Conservation (phyloP, 1,140 invertebrate genomes). For the Lordiphosa mommai region DNA sequence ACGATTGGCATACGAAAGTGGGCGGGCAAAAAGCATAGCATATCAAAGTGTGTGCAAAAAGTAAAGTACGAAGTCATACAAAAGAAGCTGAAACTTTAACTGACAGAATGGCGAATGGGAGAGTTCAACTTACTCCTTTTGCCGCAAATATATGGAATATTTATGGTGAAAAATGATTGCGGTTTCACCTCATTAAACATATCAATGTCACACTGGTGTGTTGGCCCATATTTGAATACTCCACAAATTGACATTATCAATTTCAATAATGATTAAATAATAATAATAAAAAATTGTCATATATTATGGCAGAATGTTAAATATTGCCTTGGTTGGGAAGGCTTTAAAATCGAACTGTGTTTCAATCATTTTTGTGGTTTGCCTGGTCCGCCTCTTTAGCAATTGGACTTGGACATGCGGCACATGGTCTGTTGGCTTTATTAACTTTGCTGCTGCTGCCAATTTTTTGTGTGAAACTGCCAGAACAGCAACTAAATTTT, state of each 20-base stretch:
- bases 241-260: slow-evolving; percentile 45
- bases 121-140: background rate
- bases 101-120: background rate
- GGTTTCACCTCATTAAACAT: slow-evolving; percentile 38
- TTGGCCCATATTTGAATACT: slow-evolving; percentile 36
- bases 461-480: slow-evolving; percentile 24
- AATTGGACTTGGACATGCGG: slow-evolving; percentile 22
- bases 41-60: slow-evolving; percentile 29
- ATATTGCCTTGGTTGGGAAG: background rate
- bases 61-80: background rate
- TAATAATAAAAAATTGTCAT: slow-evolving; percentile 10
- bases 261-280: slow-evolving; percentile 43
- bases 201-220: slow-evolving; percentile 24
- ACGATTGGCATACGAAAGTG: slow-evolving; percentile 23
- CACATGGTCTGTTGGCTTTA: slow-evolving; percentile 60
- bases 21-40: slow-evolving; percentile 32
- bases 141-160: slow-evolving; percentile 9
- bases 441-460: slow-evolving; percentile 29
- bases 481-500: slow-evolving; percentile 30
- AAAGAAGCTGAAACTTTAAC: background rate
- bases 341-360: background rate
- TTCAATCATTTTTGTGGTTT: slow-evolving; percentile 1
- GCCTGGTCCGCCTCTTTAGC: background rate
- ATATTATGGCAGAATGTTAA: slow-evolving; percentile 9
- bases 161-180: slow-evolving; percentile 30